phyloP scores from a whole-genome alignment of 2,113 vertebrate genomes.

The Poicephalus gulielmi region DNA sequence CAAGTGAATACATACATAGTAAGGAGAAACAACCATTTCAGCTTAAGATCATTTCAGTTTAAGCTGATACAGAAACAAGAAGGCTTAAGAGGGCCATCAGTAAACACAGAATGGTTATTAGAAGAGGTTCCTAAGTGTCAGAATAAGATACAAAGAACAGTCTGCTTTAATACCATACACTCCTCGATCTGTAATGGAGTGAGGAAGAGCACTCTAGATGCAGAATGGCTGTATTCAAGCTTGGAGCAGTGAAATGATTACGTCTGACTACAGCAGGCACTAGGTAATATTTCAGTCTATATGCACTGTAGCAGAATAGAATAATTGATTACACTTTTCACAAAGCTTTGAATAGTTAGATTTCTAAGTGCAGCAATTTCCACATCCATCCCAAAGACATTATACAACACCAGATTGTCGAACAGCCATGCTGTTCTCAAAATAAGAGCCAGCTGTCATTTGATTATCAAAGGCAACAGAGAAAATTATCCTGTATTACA shows the following conservation, averaged over 20 bases:
- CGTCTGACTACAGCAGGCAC: not conserved
- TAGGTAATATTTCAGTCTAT: not conserved
- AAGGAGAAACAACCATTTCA: not conserved
- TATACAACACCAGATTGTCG: not conserved
- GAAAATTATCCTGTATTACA: conserved; percentile 3
- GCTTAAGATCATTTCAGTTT: not conserved
- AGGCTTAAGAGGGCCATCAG: not conserved
- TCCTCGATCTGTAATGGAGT: not conserved
- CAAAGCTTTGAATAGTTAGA: not conserved
- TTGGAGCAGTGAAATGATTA: not conserved
- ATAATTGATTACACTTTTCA: not conserved
- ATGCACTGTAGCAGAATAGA: not conserved
- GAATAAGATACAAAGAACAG: not conserved
- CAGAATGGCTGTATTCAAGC: not conserved
- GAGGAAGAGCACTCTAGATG: not conserved
- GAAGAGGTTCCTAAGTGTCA: not conserved
- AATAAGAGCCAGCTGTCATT: conserved; percentile 20
- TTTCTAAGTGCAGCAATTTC: not conserved
- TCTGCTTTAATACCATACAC: not conserved
- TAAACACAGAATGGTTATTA: not conserved
- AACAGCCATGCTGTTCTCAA: not conserved
- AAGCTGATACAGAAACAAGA: not conserved
- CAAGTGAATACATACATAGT: not conserved
- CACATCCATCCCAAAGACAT: not conserved
- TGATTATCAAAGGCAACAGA: conserved; percentile 25